These are phyloP conservation scores for Tineola bisselliella DNA, from an alignment of 2,888 invertebrate genomes.

Conservation along the genomic window DNA sequence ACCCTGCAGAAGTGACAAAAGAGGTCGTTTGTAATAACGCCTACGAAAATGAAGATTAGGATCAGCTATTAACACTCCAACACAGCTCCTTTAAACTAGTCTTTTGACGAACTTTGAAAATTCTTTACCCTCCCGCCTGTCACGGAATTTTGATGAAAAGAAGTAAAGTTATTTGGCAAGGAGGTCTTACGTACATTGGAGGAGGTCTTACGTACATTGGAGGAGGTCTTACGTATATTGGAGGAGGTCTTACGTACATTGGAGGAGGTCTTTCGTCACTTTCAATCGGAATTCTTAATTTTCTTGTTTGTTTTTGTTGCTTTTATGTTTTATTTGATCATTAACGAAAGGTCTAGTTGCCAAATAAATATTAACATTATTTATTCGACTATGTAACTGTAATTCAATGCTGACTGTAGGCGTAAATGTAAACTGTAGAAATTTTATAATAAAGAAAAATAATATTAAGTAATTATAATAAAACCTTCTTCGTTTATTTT, in stretches of 20 bases:
- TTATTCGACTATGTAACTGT: too few relatives aligned
- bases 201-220: too few relatives aligned
- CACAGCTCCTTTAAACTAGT: constrained; percentile 14
- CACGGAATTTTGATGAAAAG: constrained; percentile 10
- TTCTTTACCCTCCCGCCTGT: constrained; percentile 2
- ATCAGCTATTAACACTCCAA: constrained; percentile 21
- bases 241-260: too few relatives aligned
- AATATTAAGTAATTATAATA: too few relatives aligned
- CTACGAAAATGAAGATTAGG: constrained; percentile 20
- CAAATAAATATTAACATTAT: too few relatives aligned
- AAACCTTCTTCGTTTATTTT: too few relatives aligned
- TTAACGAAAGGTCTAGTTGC: background rate
- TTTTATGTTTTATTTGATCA: background rate
- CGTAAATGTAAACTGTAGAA: too few relatives aligned
- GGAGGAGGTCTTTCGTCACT: background rate
- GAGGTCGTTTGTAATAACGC: constrained; percentile 7
- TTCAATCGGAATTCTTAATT: constrained; percentile 8
- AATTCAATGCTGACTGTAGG: too few relatives aligned
- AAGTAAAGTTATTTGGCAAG: constrained; percentile 9
- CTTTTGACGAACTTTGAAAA: constrained; percentile 18
- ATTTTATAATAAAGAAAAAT: too few relatives aligned
- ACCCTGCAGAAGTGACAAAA: background rate
- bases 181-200: too few relatives aligned
- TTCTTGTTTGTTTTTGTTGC: background rate
- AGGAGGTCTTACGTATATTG: too few relatives aligned